Evolutionary conservation across 2,888 invertebrate genomes (phyloP).

Genomic region (Eueremaeus valkanovi): DNA sequence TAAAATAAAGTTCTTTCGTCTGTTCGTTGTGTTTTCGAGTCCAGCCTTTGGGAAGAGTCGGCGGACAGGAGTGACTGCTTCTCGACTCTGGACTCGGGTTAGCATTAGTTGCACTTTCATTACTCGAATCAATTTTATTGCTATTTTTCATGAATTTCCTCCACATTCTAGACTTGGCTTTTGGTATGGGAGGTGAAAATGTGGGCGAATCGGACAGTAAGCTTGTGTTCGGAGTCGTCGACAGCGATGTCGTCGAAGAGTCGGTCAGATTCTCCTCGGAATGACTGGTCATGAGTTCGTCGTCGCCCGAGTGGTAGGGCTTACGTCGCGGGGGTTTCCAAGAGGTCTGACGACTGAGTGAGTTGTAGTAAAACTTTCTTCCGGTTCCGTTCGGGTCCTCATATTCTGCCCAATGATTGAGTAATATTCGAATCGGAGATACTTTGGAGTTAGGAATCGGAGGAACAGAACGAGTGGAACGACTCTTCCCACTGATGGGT

Average conservation of each 20-base stretch:
- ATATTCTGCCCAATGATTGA: conserved; percentile 53
- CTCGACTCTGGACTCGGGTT: not conserved
- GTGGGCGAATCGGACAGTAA: conserved; percentile 11
- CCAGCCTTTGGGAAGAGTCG: conserved; percentile 55
- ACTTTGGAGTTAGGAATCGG: conserved; percentile 43
- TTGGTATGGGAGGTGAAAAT: conserved; percentile 12
- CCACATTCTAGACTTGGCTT: conserved; percentile 15
- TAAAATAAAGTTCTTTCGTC: conserved; percentile 55
- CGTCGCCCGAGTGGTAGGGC: conserved; percentile 29
- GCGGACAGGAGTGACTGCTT: not conserved
- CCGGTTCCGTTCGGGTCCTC: conserved; percentile 51
- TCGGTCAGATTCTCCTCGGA: conserved; percentile 40
- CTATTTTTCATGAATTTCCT: conserved; percentile 10
- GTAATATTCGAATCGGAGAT: conserved; percentile 43
- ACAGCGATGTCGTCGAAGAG: conserved; percentile 30
- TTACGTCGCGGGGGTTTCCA: conserved; percentile 53
- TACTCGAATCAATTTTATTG: not conserved
- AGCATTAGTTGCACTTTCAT: not conserved
- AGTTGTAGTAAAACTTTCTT: conserved; percentile 52
- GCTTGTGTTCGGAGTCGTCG: conserved; percentile 2
- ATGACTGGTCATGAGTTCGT: conserved; percentile 37
- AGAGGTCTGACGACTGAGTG: conserved; percentile 51
- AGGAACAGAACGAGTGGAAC: conserved; percentile 34
- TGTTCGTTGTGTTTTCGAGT: conserved; percentile 53
- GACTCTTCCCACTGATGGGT: not conserved